Evolutionary conservation across 2,888 invertebrate genomes (phyloP), one percentile per base, ranked within the genome.

Genomic region (Pristionchus japonicus): DNA sequence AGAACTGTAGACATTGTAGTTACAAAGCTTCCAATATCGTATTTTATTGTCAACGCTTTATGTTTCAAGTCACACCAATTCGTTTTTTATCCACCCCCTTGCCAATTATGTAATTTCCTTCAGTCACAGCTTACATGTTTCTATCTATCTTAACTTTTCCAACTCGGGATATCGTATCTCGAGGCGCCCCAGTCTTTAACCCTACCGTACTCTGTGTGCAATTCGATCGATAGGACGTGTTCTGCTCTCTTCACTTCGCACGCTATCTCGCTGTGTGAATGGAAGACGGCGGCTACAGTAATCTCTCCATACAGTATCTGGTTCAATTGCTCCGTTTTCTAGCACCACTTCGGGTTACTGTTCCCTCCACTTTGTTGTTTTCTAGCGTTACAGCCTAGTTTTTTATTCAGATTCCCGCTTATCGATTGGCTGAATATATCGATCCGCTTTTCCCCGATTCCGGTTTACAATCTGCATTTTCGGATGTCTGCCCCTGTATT

Each of bases 291-390:
- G 77, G n/a, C 77, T 77, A 77, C 77, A 77, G 77, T 77, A 77
- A 77, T 77, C 77, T 77, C 77, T 77, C 77, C 43, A 7, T 47
- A 70, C 70, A 70, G 70, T 70, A 70, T 70, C 77, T 77, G 77
- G 77, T 77, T 43, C 47, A n/a, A 27, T 77, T 77, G 77, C 77
- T 77, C 77, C 77, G 47, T 77, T 77, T 77, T 77, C 40, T 43
- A n/a, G 37, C 37, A 34, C 70, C 11, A 23, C 27, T 20, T 43
- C 47, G 77, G 77, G 43, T 77, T 11, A 23, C 31, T 37, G 15
- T 37, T 77, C 43, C n/a, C 13, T 77, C 43, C 77, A 47, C 47
- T 47, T n/a, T 47, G 43, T 43, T 77, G 31, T 34, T 43, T 37
- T 47, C n/a, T 77, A n/a, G n/a, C 13, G 7, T 77, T 77, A 20